phyloP scores from a whole-genome alignment of 2,113 vertebrate species.

The Salvelinus namaycush region DNA sequence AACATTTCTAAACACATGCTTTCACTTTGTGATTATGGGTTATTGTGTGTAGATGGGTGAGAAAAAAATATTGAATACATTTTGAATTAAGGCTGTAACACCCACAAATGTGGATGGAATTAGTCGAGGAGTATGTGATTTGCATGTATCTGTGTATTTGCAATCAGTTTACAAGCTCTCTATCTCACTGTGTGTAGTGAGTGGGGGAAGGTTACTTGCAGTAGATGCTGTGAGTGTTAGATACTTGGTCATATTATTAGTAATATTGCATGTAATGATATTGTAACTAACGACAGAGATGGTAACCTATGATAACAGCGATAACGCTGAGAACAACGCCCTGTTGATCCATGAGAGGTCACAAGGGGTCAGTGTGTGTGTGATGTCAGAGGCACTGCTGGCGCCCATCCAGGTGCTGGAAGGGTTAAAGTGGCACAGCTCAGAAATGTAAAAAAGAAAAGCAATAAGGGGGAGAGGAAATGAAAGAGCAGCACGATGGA shows the following conservation, averaged over 20 bases:
- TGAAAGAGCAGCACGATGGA: slow-evolving; percentile 62
- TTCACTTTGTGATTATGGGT: no score
- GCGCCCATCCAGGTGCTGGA: slow-evolving; percentile 1
- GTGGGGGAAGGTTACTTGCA: not conserved
- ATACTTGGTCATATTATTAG: not conserved
- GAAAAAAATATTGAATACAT: no score
- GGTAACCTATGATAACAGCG: not conserved
- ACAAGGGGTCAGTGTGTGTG: slow-evolving; percentile 3
- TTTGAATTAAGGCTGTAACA: no score
- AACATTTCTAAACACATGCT: no score
- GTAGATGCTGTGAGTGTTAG: not conserved
- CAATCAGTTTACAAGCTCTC: no score
- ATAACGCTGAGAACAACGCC: not conserved
- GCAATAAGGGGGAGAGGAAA: slow-evolving; percentile 68
- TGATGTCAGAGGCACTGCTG: slow-evolving; percentile 2
- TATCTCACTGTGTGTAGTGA: not conserved
- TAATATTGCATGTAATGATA: not conserved
- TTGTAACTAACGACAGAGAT: slow-evolving; percentile 6
- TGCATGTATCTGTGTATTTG: slow-evolving; percentile 2
- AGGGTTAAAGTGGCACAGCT: slow-evolving; percentile 36
- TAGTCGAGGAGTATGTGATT: not conserved
- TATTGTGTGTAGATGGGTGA: no score
- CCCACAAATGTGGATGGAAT: no score
- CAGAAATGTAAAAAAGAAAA: slow-evolving; percentile 37
- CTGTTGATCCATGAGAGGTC: slow-evolving; percentile 10